Evolutionary conservation across 1,140 invertebrate genomes (phyloP), one percentile per base, ranked within the genome.

Genomic region (Drosophila truncata): DNA sequence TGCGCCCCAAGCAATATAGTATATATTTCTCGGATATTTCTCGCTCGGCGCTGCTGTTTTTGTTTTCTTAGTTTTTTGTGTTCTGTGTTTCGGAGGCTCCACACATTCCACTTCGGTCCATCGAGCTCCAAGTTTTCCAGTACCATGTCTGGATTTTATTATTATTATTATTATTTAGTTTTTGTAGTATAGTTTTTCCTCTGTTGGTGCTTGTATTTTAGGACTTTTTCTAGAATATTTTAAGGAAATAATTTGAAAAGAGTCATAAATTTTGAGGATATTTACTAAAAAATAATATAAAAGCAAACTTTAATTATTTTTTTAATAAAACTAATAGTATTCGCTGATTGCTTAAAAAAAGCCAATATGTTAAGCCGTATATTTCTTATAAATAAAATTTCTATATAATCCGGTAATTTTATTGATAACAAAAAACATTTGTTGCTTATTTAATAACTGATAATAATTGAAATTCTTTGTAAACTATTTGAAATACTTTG

Each of bases 1-100:
- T 65, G 61, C 37, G 52, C 72, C 44, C 35, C 54, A 78, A 82
- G 61, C 73, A 39, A 18, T 29, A 42, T 20, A 42, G 39, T 41
- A 42, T 69, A 52, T 79, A 77, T 80, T 71, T 82, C 61, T 82
- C 42, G 66, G 42, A 49, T 59, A 71, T 71, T 50, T 65, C 31
- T 70, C 23, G 31, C 66, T 62, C 27, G 37, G 50, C 66, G 50
- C 61, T 78, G 20, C 57, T 75, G 58, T 80, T 77, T 67, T 50
- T 83, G 54, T 52, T 64, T 64, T 42, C 57, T 29, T 42, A 50
- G 31, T 49, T 59, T 62, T 23, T 59, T 62, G 39, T 57, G 57
- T 76, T 75, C 70, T 61, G 31, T 61, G 59, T 55, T 71, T 47
- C 41, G 52, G 25, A 25, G 50, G 16, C 66, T 29, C 69, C 66